Evolutionary conservation across 2,797 vertebrate species (phyloP).

Genomic region (Menidia menidia): DNA sequence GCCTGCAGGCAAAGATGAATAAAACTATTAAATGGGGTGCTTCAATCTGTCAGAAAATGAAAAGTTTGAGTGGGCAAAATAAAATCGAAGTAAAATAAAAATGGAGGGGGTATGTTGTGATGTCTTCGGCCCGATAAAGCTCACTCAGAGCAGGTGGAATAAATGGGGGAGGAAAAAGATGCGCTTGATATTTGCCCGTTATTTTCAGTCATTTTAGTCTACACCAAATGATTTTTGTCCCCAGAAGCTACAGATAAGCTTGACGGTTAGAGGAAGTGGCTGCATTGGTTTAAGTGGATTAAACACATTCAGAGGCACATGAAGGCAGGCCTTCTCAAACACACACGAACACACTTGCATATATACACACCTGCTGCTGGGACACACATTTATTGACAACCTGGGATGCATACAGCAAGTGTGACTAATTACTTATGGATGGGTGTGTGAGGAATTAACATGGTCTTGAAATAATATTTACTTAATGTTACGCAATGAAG

Average conservation of each 20-base stretch:
- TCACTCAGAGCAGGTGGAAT: slow-evolving; percentile 85
- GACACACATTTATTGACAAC: slow-evolving; percentile 63
- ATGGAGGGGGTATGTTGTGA: slow-evolving; percentile 74
- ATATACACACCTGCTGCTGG: slow-evolving; percentile 27
- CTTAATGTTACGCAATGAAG: slow-evolving; percentile 82
- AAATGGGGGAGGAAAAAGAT: slow-evolving; percentile 81
- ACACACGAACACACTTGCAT: slow-evolving; percentile 32
- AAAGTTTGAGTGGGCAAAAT: slow-evolving; percentile 90
- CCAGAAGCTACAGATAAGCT: slow-evolving; percentile 83
- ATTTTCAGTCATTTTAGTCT: slow-evolving; percentile 79
- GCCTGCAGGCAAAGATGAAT: slow-evolving; percentile 91
- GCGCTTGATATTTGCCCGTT: slow-evolving; percentile 82
- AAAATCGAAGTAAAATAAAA: slow-evolving; percentile 87
- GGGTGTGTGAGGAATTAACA: slow-evolving; percentile 80
- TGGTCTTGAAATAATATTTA: slow-evolving; percentile 84
- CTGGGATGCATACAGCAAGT: slow-evolving; percentile 72
- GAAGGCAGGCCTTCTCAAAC: slow-evolving; percentile 33
- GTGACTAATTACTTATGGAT: slow-evolving; percentile 82
- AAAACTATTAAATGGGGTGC: slow-evolving; percentile 90
- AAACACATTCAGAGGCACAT: slow-evolving; percentile 60
- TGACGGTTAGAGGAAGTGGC: slow-evolving; percentile 72
- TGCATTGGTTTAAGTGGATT: slow-evolving; percentile 81
- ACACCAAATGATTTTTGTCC: slow-evolving; percentile 82
- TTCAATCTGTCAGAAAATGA: slow-evolving; percentile 94
- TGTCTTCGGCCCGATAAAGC: slow-evolving; percentile 84